phyloP scores from a whole-genome alignment of 2,888 invertebrate species.

The Branchellion lobata region DNA sequence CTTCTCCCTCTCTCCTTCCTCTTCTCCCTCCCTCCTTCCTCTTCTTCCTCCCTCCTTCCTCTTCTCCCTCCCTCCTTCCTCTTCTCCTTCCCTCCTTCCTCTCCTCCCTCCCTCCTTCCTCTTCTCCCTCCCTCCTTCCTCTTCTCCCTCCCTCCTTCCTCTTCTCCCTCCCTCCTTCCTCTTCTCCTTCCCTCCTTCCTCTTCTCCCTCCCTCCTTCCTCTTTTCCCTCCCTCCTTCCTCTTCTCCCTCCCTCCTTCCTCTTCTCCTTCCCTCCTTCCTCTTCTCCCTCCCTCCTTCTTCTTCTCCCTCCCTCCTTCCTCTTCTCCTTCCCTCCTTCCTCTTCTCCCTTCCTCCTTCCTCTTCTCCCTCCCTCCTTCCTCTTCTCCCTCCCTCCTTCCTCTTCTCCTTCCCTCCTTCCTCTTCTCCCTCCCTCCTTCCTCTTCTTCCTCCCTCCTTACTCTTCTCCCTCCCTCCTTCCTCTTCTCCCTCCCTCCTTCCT shows the following conservation, averaged over 20 bases:
- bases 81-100: constrained; percentile 1
- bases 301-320: neutral
- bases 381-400: too few species aligned
- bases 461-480: too few species aligned
- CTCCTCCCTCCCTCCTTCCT: neutral
- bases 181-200: neutral
- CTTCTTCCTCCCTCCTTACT: too few species aligned
- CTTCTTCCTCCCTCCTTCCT: neutral
- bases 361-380: too few species aligned
- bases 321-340: too few species aligned
- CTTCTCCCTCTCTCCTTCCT: neutral
- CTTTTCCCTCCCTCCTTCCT: neutral
- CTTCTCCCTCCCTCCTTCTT: constrained; percentile 5
- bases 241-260: neutral
- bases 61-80: neutral
- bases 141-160: neutral
- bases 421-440: too few species aligned
- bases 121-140: neutral
- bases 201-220: neutral
- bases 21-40: neutral
- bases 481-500: too few species aligned
- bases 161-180: neutral
- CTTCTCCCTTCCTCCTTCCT: too few species aligned
- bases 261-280: neutral
- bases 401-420: too few species aligned